A percentile compares a stretch with the other conserved stretches of the same genome.
phyloP scores from a whole-genome alignment of 2,113 vertebrate genomes.

The Pituophis catenifer region DNA sequence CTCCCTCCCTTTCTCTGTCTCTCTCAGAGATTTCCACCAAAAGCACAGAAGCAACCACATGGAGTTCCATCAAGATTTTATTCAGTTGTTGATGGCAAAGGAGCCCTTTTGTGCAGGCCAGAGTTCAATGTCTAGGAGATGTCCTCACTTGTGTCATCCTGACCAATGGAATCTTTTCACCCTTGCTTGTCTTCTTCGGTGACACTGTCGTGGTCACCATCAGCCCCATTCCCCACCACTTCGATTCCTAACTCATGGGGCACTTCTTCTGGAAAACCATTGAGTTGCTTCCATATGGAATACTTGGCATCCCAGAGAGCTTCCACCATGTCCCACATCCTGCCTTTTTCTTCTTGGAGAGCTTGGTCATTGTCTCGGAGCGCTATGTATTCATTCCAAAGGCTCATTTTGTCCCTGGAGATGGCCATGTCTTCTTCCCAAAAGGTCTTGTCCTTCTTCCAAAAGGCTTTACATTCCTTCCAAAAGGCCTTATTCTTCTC shows the following conservation, averaged over 20 bases:
- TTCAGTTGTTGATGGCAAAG: background rate
- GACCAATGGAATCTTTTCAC: background rate
- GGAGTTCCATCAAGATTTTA: background rate
- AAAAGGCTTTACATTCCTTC: conserved; percentile 24
- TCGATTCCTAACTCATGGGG: background rate
- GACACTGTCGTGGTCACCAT: background rate
- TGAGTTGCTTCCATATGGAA: background rate
- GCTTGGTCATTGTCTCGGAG: background rate
- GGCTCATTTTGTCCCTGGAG: conserved; percentile 22
- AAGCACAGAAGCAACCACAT: background rate
- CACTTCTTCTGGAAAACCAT: background rate
- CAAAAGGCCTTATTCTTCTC: conserved; percentile 22
- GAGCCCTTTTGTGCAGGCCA: background rate
- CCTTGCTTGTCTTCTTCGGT: background rate
- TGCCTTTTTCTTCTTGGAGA: conserved; percentile 31
- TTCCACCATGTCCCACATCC: background rate
- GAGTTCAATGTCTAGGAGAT: background rate
- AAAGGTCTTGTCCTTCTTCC: conserved; percentile 38
- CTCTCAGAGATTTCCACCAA: background rate
- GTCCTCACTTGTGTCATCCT: background rate
- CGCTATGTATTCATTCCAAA: conserved; percentile 27
- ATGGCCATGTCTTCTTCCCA: conserved; percentile 33
- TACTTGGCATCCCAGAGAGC: conserved; percentile 11
- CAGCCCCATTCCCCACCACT: background rate
- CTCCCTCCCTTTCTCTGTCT: too few relatives aligned